phyloP scores from a whole-genome alignment of 2,113 vertebrate species.

The Sciurus niger region DNA sequence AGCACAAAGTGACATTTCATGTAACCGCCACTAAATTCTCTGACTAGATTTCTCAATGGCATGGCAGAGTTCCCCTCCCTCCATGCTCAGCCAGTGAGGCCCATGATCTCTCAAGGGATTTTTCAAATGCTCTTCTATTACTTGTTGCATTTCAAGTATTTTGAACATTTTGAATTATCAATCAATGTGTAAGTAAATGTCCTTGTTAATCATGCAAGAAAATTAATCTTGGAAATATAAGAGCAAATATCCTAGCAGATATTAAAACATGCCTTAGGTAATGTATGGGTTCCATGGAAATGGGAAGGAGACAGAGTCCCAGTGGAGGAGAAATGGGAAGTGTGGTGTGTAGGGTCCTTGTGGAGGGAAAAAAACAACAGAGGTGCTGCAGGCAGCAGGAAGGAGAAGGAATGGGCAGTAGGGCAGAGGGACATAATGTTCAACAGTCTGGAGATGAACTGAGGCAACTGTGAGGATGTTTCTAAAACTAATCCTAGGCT shows the following conservation, averaged over 20 bases:
- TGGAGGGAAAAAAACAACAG: fast-evolving
- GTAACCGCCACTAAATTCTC: fast-evolving
- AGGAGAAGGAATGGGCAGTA: not conserved
- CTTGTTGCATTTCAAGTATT: not conserved
- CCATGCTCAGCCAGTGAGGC: fast-evolving
- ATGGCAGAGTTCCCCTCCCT: not conserved
- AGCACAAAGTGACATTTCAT: not conserved
- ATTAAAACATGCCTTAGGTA: not conserved
- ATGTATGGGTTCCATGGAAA: not conserved
- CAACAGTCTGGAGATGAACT: no score
- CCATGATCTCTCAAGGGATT: not conserved
- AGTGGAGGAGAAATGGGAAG: no score
- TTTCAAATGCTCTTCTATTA: not conserved
- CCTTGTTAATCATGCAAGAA: not conserved
- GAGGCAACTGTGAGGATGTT: no score
- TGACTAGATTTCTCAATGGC: not conserved
- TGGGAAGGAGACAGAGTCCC: no score
- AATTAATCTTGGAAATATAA: not conserved
- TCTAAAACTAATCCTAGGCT: no score
- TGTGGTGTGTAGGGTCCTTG: not conserved
- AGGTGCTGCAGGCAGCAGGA: no score
- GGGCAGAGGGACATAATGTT: no score
- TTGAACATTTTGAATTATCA: not conserved
- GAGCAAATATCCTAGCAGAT: not conserved
- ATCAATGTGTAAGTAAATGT: not conserved